Conservation (phyloP, 37 sponge, comb jelly and placozoan species). For the Spongia lamella region DNA sequence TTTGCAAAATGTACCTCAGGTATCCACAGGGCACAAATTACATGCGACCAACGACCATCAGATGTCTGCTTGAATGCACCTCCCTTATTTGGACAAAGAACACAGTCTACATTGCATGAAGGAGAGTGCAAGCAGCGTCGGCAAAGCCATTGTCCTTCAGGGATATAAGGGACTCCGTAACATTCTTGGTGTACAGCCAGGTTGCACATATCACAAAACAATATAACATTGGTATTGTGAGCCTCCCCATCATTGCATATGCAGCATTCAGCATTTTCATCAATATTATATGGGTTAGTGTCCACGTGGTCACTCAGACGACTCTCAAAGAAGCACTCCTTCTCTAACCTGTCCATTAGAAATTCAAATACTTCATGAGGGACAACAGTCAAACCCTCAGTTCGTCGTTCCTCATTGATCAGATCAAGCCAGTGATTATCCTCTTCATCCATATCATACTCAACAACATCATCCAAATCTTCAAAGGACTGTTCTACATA, state of each 20-base stretch:
- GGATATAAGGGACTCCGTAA: constrained; percentile 99
- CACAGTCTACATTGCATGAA: constrained; percentile 91
- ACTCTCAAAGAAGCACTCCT: constrained; percentile 94
- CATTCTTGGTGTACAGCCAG: constrained; percentile 99
- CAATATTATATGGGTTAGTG: constrained; percentile 79
- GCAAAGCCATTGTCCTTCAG: constrained; percentile 99
- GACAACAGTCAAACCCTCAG: constrained; percentile 71
- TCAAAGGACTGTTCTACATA: constrained; percentile 77
- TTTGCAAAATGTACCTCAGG: constrained; percentile 98
- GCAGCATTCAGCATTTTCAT: constrained; percentile 98
- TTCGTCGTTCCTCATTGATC: constrained; percentile 86
- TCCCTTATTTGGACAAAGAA: constrained; percentile 94
- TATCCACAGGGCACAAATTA: constrained; percentile 98
- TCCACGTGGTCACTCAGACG: constrained; percentile 33
- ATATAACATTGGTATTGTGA: constrained; percentile 97
- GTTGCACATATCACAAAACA: constrained; percentile 99
- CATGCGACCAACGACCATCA: constrained; percentile 92
- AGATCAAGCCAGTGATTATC: constrained; percentile 93
- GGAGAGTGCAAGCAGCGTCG: constrained; percentile 95
- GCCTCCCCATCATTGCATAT: constrained; percentile 99
- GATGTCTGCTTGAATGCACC: constrained; percentile 98
- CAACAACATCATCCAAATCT: constrained; percentile 86
- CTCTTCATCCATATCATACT: constrained; percentile 99
- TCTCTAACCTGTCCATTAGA: constrained; percentile 96
- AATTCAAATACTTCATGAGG: constrained; percentile 88